Evolutionary conservation across 2,888 invertebrate species (phyloP), one percentile per base, ranked within the genome.

Genomic region (Parasteatoda lunata): DNA sequence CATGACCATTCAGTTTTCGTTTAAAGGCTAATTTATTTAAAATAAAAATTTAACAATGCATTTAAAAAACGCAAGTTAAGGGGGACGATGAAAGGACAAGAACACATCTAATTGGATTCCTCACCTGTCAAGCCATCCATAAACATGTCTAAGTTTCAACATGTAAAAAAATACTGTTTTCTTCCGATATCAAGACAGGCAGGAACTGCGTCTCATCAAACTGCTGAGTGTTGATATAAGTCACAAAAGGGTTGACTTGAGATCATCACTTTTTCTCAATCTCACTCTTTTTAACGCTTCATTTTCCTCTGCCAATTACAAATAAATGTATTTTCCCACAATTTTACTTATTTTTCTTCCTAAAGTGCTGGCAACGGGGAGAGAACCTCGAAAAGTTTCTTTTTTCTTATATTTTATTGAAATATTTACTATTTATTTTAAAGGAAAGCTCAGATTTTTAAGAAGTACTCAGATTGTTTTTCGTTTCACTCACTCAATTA

Each of bases 191-290:
- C 4, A 13, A 13, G n/a, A 59, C 11, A 52, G 51, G 84, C 84
- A 84, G 84, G 84, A 84, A 78, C 59, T 78, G 78, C 84, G 84
- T 78, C 72, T 77, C 84, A 84, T 84, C 84, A 78, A 73, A 13
- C 78, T 51, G n/a, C 54, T 51, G 8, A 70, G 64, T 13, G 59
- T 59, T 77, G 76, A 77, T 70, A 64, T 83, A 77, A 77, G 77
- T 71, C 83, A 30, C 71, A 70, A 52, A 77, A 71, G 52, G 71
- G 77, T 69, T 75, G 64, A 59, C 59, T 59, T 54, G 71, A 13
- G 49, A 51, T 8, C 9, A 59, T 9, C 49, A 30, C 47, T 52
- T 49, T 54, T 15, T 45, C 49, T 52, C 13, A 52, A 30, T 54
- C 72, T 52, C 45, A 45, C 45, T 45, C 15, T 51, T 54, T 72